Base-by-base conservation (phyloP, 1,140 invertebrate genomes). In the Plutomurus gul region DNA sequence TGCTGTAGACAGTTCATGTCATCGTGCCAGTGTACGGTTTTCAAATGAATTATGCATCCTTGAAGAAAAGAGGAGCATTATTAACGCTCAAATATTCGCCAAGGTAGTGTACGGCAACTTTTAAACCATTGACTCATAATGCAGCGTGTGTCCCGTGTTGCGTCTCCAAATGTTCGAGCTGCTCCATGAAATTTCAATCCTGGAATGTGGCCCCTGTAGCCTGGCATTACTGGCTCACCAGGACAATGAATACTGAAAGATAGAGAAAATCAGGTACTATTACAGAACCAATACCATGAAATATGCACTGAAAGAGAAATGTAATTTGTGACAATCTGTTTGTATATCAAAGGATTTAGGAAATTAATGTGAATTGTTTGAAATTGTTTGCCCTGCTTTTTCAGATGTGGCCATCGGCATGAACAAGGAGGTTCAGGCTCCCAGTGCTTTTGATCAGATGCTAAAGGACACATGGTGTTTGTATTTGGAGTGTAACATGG, bases 81-180 rank as follows among this genome's bases (percentile, higher is more conserved):
- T 65, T 30, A 65, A 65, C 56, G 77, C 49, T 78, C 77, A 75
- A 40, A 78, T n/a, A 78, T 49, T 60, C 77, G 2, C 36, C 33
- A 39, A 3, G 77, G 77, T 6, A 56, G 49, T 25, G 13, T 18
- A 5, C 27, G 36, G 27, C 49, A 60, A 20, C 16, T 74, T 27
- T 74, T 36, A 6, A 7, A n/a, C 71, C 71, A 78, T 65, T 78
- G 77, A 16, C 47, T 60, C 60, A 78, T 75, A 27, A 78, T 74
- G 22, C 70, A 78, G 16, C 18, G 36, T 0, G 77, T 78, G 30
- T 78, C 77, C 33, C 65, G 60, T n/a, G 46, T 78, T 18, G 77
- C 77, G 18, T 60, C 70, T 4, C 77, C 77, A 16, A 39, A 43
- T 6, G 71, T 74, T 40, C 77, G 30, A 16, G 36, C 77, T n/a